Evolutionary conservation across 2,888 invertebrate species (phyloP), one percentile per base, ranked within the genome.

Genomic region (Philereme transversata): DNA sequence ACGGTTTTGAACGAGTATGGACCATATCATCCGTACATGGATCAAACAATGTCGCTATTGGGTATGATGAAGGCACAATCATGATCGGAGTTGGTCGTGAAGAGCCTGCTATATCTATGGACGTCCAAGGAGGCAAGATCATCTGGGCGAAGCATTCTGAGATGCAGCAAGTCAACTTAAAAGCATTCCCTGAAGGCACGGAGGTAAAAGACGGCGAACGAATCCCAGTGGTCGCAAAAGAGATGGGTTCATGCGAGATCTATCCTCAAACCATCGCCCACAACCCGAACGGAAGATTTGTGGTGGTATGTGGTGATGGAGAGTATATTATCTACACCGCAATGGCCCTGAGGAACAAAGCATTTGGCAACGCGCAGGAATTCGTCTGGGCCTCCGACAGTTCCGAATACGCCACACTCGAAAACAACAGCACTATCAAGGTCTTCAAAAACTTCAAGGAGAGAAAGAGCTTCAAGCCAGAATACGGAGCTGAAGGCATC

Each of bases 261-360:
- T 99, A 99, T 85, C 99, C 99, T 0, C 99, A 99, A 83, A 99
- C 98, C 0, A 97, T 99, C 67, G 97, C 97, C 36, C 99, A 99
- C 86, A 99, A 99, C 89, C 99, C 99, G 0, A 99, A 99, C 85
- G 99, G 99, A 10, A 95, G 98, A 36, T 95, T 95, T 69, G 93
- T 94, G 4, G 99, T 99, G 0, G 99, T 99, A 3, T 99, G 99
- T 81, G 99, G 99, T 2, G 99, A 99, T 86, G 99, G 99, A 9
- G 99, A 99, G 85, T 99, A 99, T 86, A 99, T 99, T 51, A 99
- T 99, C 75, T 99, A 99, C 92, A 99, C 99, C 0, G 98, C 99
- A 0, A 99, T 99, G 99, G 99, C 99, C 0, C 92, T 99, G 67
- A 94, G 99, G 55, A 99, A 99, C 87, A 99, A 99, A 84, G 99